These are phyloP conservation scores for Synodontis membranacea DNA, from an alignment of 2,113 vertebrate genomes.

Conservation along the genomic window DNA sequence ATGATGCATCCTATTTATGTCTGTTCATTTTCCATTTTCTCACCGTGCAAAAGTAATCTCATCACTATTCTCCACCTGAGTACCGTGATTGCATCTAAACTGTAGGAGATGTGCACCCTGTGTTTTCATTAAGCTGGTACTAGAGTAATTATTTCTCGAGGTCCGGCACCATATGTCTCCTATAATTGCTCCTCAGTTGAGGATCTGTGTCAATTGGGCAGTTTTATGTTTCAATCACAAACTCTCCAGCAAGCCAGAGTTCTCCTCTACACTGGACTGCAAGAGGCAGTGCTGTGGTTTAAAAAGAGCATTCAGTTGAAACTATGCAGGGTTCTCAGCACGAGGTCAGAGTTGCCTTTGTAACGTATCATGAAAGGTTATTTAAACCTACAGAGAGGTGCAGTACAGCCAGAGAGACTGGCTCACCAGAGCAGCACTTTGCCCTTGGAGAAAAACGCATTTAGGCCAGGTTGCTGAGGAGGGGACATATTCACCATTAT, in stretches of 20 bases:
- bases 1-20: background rate
- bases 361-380: slow-evolving; percentile 68
- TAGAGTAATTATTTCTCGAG: slow-evolving; percentile 26
- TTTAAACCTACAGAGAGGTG: slow-evolving; percentile 58
- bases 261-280: background rate
- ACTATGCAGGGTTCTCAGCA: slow-evolving; percentile 39
- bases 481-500: background rate
- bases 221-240: background rate
- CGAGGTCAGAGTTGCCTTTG: slow-evolving; percentile 53
- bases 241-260: background rate
- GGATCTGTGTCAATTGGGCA: background rate
- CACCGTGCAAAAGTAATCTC: background rate
- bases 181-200: background rate
- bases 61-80: background rate
- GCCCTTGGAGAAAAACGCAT: background rate
- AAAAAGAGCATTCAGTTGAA: slow-evolving; percentile 39
- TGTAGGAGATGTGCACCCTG: background rate
- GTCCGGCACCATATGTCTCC: background rate
- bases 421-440: background rate
- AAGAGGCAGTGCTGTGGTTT: slow-evolving; percentile 14
- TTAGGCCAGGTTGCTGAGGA: background rate
- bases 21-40: background rate
- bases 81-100: background rate
- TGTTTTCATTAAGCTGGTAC: background rate
- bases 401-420: background rate